Conservation (phyloP, 2,888 invertebrate species). For the Apoderus coryli region DNA sequence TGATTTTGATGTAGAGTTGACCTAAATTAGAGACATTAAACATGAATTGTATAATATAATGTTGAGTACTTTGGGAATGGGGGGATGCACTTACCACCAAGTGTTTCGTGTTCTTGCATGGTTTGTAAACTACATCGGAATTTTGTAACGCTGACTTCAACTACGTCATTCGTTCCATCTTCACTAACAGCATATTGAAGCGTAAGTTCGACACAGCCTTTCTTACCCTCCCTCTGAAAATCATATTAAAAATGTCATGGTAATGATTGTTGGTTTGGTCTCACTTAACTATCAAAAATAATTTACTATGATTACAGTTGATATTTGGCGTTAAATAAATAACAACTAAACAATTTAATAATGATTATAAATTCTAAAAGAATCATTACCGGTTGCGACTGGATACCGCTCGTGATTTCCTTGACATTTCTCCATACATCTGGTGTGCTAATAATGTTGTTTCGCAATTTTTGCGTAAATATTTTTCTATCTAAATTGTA, state of each 20-base stretch:
- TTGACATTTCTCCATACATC: slow-evolving; percentile 56
- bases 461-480: slow-evolving; percentile 45
- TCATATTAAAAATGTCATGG: slow-evolving; percentile 4
- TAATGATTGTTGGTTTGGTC: slow-evolving; percentile 1
- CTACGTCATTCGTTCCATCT: slow-evolving; percentile 46
- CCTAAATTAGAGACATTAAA: no score
- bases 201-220: slow-evolving; percentile 51
- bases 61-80: no score
- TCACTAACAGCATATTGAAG: slow-evolving; percentile 49
- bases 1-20: slow-evolving; percentile 63
- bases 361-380: no score
- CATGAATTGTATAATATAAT: no score
- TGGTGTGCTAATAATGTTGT: slow-evolving; percentile 46
- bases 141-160: slow-evolving; percentile 46
- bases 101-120: slow-evolving; percentile 57
- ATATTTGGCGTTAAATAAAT: no score
- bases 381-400: slow-evolving; percentile 19
- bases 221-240: slow-evolving; percentile 49
- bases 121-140: slow-evolving; percentile 52
- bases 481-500: slow-evolving; percentile 50
- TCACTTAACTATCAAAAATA: background rate
- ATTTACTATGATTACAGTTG: no score
- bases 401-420: slow-evolving; percentile 49
- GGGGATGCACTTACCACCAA: slow-evolving; percentile 45
- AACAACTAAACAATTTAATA: no score